Conservation (phyloP, 2,113 vertebrate genomes). For the Brachionichthys hirsutus region DNA sequence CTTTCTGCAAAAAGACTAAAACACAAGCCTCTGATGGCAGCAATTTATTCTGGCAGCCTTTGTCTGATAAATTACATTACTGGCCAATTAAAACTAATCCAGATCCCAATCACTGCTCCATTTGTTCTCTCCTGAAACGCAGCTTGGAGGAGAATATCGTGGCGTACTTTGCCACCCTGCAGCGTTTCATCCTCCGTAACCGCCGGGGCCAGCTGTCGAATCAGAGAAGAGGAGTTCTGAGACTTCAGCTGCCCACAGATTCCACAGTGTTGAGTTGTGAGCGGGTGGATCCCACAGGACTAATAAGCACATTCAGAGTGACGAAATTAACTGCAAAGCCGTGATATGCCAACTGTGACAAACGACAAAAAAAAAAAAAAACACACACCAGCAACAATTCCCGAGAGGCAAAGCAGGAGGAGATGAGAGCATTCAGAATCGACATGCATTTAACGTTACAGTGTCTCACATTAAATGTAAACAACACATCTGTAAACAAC, state of each 20-base stretch:
- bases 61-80: slow-evolving; percentile 28
- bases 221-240: slow-evolving; percentile 8
- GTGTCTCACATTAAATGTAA: too few species aligned
- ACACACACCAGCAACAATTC: slow-evolving; percentile 5
- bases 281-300: slow-evolving; percentile 33
- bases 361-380: slow-evolving; percentile 24
- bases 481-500: too few species aligned
- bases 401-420: slow-evolving; percentile 5
- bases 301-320: slow-evolving; percentile 45
- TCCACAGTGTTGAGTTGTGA: slow-evolving; percentile 13
- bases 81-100: slow-evolving; percentile 32
- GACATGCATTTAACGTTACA: not conserved
- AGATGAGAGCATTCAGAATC: not conserved
- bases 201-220: slow-evolving; percentile 15
- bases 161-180: too few species aligned
- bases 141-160: slow-evolving; percentile 4
- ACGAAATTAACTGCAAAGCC: slow-evolving; percentile 54
- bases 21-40: slow-evolving; percentile 9
- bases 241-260: slow-evolving; percentile 31
- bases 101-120: not conserved
- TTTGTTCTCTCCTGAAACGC: slow-evolving; percentile 4
- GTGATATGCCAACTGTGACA: slow-evolving; percentile 24
- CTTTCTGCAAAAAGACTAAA: slow-evolving; percentile 41
- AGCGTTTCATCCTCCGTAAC: not conserved
- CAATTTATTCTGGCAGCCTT: slow-evolving; percentile 27